Evolutionary conservation across 2,797 vertebrate species (phyloP).

Genomic region (Emydoidea blandingii): DNA sequence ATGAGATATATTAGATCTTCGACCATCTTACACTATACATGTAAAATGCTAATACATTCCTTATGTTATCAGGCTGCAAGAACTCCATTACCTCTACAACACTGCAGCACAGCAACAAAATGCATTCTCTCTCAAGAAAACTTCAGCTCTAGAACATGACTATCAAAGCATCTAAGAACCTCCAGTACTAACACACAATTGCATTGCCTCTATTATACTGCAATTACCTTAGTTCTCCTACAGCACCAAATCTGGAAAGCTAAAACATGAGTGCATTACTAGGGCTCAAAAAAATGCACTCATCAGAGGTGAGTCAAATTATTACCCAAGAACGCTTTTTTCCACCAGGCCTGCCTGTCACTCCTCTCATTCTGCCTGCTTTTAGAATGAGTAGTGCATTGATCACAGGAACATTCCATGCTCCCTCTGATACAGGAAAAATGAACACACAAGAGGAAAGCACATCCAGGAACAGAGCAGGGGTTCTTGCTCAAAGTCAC

Average conservation of each 20-base stretch:
- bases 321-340: fast-evolving
- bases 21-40: not conserved
- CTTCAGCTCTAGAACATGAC: not conserved
- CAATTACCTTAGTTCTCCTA: not conserved
- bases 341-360: not conserved
- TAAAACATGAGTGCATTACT: not conserved
- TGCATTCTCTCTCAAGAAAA: not conserved
- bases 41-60: not conserved
- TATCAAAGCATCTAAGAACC: not conserved
- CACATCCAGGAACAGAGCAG: conserved; percentile 38
- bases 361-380: not conserved
- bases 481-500: not conserved
- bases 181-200: not conserved
- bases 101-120: not conserved
- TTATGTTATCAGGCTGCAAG: not conserved
- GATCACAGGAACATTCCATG: not conserved
- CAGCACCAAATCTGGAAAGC: fast-evolving
- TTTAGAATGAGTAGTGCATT: conserved; percentile 10
- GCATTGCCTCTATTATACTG: not conserved
- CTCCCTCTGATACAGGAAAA: not conserved
- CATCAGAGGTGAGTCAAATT: not conserved
- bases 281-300: not conserved
- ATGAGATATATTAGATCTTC: not conserved
- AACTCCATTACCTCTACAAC: not conserved
- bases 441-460: fast-evolving